These are phyloP conservation scores for Parauchenoglanis punctatus DNA, from an alignment of 2,797 vertebrate species.

Conservation along the genomic window DNA sequence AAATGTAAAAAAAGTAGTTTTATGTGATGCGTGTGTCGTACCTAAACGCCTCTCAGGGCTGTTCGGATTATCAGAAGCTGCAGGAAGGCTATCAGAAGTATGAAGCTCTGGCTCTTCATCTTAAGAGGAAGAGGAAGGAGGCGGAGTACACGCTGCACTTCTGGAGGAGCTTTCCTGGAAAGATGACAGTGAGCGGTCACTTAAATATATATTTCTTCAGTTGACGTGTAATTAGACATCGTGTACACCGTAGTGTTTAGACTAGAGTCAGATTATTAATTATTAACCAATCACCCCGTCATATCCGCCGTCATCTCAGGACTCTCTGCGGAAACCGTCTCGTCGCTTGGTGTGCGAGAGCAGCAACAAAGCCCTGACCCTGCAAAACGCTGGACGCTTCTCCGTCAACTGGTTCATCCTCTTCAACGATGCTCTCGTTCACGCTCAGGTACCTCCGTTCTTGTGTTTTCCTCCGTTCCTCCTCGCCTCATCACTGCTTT, in stretches of 20 bases:
- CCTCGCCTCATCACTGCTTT: not conserved
- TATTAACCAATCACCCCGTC: not conserved
- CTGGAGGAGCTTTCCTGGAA: slow-evolving; percentile 97
- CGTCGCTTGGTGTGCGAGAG: slow-evolving; percentile 92
- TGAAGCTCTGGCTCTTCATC: slow-evolving; percentile 82
- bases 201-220: not conserved
- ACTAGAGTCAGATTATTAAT: not conserved
- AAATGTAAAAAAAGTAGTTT: not conserved
- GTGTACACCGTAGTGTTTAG: not conserved
- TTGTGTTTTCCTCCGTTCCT: slow-evolving; percentile 49
- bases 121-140: slow-evolving; percentile 88
- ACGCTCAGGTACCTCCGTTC: slow-evolving; percentile 84
- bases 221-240: not conserved
- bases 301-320: slow-evolving; percentile 69
- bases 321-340: slow-evolving; percentile 85
- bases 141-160: slow-evolving; percentile 91
- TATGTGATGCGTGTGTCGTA: slow-evolving; percentile 29
- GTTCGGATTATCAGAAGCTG: slow-evolving; percentile 87
- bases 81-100: slow-evolving; percentile 88
- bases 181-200: slow-evolving; percentile 87
- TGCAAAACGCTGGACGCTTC: slow-evolving; percentile 92
- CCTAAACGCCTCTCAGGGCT: slow-evolving; percentile 69
- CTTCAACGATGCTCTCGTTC: slow-evolving; percentile 92
- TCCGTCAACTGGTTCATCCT: slow-evolving; percentile 97
- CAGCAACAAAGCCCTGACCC: slow-evolving; percentile 84